phyloP scores from a whole-genome alignment of 2,797 vertebrate genomes.

The Betta splendens region DNA sequence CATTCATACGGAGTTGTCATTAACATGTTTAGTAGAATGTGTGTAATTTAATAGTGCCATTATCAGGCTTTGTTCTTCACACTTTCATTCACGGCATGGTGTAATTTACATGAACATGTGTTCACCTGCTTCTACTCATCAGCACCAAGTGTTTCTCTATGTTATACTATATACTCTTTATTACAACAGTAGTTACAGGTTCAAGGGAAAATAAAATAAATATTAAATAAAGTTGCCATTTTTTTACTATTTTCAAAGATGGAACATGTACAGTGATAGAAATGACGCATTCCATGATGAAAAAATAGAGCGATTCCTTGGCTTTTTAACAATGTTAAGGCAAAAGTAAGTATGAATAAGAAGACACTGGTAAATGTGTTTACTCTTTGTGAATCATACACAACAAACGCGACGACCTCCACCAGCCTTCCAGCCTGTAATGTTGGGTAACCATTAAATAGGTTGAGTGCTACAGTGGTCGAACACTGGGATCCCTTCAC shows the following conservation, averaged over 20 bases:
- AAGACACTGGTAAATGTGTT: constrained; percentile 60
- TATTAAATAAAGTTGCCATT: constrained; percentile 45
- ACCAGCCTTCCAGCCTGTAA: constrained; percentile 30
- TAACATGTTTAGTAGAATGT: no score
- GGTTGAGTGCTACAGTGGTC: constrained; percentile 60
- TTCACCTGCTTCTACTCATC: constrained; percentile 45
- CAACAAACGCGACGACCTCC: constrained; percentile 8
- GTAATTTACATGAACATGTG: constrained; percentile 56
- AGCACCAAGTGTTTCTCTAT: constrained; percentile 52
- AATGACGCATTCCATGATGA: constrained; percentile 34
- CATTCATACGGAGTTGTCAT: not conserved
- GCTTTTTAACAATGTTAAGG: constrained; percentile 74
- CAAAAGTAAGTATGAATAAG: constrained; percentile 67
- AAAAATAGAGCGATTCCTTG: constrained; percentile 66
- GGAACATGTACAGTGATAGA: constrained; percentile 51
- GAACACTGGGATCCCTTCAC: constrained; percentile 7
- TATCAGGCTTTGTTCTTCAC: no score
- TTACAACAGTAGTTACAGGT: constrained; percentile 75
- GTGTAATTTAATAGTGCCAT: constrained; percentile 16
- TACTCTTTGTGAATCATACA: constrained; percentile 42
- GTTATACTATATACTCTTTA: constrained; percentile 67
- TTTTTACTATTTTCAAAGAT: constrained; percentile 43
- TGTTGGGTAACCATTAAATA: constrained; percentile 35
- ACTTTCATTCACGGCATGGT: no score
- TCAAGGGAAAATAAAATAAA: constrained; percentile 61